Evolutionary conservation across 2,113 vertebrate species (phyloP).

Genomic region (Odobenus rosmarus): DNA sequence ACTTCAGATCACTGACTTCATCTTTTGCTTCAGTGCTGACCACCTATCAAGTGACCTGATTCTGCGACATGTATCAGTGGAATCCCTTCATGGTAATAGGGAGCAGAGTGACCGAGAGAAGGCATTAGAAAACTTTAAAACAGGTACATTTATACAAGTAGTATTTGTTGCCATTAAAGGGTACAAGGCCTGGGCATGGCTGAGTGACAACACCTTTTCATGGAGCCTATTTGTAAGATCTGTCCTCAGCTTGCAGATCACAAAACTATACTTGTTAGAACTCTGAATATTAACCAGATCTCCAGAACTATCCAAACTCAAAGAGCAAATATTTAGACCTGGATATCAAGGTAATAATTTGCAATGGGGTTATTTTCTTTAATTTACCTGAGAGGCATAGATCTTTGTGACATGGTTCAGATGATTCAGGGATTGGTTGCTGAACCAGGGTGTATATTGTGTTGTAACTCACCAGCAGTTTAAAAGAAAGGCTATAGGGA

Average conservation of each 20-base stretch:
- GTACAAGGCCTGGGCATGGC: background rate
- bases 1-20: conserved; percentile 51
- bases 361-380: background rate
- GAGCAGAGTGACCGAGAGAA: conserved; percentile 96
- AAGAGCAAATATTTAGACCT: background rate
- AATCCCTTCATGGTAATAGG: conserved; percentile 94
- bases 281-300: background rate
- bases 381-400: background rate
- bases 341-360: background rate
- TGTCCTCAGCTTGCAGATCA: background rate
- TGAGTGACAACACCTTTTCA: background rate
- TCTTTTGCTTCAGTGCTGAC: conserved; percentile 88
- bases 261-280: background rate
- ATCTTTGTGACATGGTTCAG: background rate
- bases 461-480: background rate
- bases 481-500: background rate
- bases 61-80: conserved; percentile 92
- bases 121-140: conserved; percentile 95
- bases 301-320: background rate
- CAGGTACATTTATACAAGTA: conserved; percentile 82
- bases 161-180: background rate
- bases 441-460: background rate
- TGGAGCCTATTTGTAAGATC: background rate
- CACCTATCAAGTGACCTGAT: conserved; percentile 95
- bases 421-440: background rate